Percentiles rank a stretch among this genome's conserved stretches.
These are phyloP conservation scores for Tribolium castaneum DNA, from an alignment of 1,140 invertebrate genomes.

Conservation along the genomic window DNA sequence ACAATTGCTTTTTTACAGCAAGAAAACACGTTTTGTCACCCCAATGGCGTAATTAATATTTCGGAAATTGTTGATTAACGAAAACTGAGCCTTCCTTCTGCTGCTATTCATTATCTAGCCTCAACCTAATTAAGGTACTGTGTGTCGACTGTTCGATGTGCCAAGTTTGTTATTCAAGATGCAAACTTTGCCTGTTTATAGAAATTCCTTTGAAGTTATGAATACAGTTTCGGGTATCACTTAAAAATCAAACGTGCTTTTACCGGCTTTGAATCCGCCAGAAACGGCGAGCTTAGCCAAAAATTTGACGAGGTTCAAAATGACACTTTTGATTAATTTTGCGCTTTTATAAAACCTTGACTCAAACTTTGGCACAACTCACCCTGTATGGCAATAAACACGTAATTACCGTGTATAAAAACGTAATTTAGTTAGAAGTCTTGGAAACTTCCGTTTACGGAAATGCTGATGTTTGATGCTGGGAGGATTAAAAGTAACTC, in stretches of 20 bases:
- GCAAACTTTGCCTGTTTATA: conserved; percentile 9
- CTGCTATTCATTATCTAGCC: conserved; percentile 28
- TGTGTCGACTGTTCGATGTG: conserved; percentile 2
- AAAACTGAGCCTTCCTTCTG: not conserved
- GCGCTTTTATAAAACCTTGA: too few species aligned
- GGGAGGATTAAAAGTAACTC: too few species aligned
- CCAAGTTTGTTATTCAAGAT: conserved; percentile 9
- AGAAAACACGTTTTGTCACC: not conserved
- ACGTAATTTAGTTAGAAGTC: too few species aligned
- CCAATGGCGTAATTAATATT: conserved; percentile 5
- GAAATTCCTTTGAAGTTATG: conserved; percentile 5
- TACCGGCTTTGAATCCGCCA: not conserved
- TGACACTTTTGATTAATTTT: too few species aligned
- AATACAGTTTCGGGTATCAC: conserved; percentile 6
- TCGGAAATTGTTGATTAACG: conserved; percentile 18
- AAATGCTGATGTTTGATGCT: too few species aligned
- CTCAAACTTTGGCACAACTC: too few species aligned
- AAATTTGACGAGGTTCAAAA: too few species aligned
- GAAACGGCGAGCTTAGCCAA: too few species aligned
- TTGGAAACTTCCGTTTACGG: too few species aligned
- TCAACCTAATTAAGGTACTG: conserved; percentile 31
- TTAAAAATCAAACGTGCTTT: not conserved
- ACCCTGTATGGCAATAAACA: too few species aligned
- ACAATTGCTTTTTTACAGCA: conserved; percentile 21
- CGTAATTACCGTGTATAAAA: too few species aligned